Percentiles rank a stretch among this genome's conserved stretches.
phyloP scores from a whole-genome alignment of 2,797 vertebrate species.

The Chloroceryle inda region DNA sequence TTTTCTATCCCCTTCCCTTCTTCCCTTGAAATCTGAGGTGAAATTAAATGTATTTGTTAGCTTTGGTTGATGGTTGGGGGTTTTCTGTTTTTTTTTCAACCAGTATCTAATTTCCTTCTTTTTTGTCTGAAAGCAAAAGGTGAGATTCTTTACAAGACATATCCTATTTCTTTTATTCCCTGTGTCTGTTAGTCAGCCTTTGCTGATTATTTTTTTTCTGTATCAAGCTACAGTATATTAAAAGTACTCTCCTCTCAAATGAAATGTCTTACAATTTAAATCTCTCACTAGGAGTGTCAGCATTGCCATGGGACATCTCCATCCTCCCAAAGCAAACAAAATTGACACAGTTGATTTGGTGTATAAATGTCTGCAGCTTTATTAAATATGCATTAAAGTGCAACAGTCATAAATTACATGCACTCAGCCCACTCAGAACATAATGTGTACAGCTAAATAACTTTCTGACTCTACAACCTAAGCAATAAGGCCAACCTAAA shows the following conservation, averaged over 20 bases:
- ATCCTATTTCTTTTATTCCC: slow-evolving; percentile 17
- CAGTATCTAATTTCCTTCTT: slow-evolving; percentile 26
- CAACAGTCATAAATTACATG: slow-evolving; percentile 78
- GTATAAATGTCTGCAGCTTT: slow-evolving; percentile 77
- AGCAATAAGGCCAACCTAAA: slow-evolving; percentile 68
- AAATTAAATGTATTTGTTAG: slow-evolving; percentile 45
- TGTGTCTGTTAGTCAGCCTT: slow-evolving; percentile 34
- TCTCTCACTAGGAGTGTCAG: slow-evolving; percentile 59
- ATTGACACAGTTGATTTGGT: slow-evolving; percentile 80
- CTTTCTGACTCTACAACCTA: slow-evolving; percentile 72
- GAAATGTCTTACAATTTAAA: slow-evolving; percentile 72
- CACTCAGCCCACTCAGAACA: slow-evolving; percentile 70
- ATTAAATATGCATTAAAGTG: slow-evolving; percentile 82
- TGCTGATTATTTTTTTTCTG: slow-evolving; percentile 52
- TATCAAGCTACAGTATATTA: slow-evolving; percentile 56
- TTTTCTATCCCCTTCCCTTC: background rate
- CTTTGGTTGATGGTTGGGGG: background rate
- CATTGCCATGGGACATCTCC: slow-evolving; percentile 67
- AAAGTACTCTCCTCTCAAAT: slow-evolving; percentile 62
- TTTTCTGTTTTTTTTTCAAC: background rate
- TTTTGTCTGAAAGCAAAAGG: slow-evolving; percentile 62
- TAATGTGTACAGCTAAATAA: slow-evolving; percentile 77
- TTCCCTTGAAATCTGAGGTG: slow-evolving; percentile 25
- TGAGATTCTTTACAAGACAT: slow-evolving; percentile 29
- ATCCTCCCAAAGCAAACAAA: slow-evolving; percentile 76